phyloP scores from a whole-genome alignment of 2,797 vertebrate species.

The Astyanax mexicanus region DNA sequence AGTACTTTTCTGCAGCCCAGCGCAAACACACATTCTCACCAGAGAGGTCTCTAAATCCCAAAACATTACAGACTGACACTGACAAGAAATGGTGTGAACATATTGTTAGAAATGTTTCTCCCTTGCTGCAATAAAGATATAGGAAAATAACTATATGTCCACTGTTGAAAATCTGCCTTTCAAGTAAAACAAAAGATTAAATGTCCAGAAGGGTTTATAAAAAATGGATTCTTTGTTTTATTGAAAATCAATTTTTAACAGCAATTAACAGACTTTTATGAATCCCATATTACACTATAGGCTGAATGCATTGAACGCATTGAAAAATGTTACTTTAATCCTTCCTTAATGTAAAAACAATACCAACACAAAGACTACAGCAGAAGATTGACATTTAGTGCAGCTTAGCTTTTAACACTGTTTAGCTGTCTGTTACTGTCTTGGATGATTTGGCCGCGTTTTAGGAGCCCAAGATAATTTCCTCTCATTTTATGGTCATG shows the following conservation, averaged over 20 bases:
- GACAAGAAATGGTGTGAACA: too few species aligned
- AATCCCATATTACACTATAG: too few species aligned
- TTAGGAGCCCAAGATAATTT: not conserved
- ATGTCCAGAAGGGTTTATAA: slow-evolving; percentile 56
- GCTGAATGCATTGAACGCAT: too few species aligned
- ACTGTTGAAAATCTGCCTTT: slow-evolving; percentile 43
- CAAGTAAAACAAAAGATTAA: slow-evolving; percentile 63
- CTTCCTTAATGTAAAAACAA: not conserved
- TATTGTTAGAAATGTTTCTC: too few species aligned
- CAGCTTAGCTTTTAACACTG: not conserved
- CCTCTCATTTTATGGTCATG: not conserved
- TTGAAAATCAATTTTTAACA: not conserved
- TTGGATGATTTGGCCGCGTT: not conserved
- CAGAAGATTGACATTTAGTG: not conserved
- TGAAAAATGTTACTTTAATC: slow-evolving; percentile 12
- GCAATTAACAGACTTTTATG: too few species aligned
- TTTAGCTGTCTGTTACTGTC: not conserved
- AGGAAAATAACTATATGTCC: slow-evolving; percentile 28
- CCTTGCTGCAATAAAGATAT: not conserved
- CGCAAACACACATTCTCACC: too few species aligned
- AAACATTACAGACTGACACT: too few species aligned
- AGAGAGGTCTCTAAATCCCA: too few species aligned
- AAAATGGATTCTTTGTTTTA: slow-evolving; percentile 60
- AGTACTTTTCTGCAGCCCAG: too few species aligned
- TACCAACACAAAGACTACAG: not conserved